Base-by-base conservation (phyloP, 2,888 invertebrate genomes). In the Aporophyla lueneburgensis region DNA sequence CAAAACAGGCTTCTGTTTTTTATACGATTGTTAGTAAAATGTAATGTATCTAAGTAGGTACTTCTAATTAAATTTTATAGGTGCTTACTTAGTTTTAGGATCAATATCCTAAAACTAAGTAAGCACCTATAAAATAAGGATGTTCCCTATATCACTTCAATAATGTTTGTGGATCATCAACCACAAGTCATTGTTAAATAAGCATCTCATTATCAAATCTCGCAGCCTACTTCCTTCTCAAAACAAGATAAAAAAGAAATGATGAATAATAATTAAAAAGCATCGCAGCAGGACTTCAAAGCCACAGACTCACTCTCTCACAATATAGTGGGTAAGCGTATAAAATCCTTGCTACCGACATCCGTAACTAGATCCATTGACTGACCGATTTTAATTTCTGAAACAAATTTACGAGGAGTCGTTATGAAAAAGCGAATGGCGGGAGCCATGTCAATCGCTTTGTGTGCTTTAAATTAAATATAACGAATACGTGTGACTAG, bases 391-490 rank as follows among this genome's bases (percentile, higher is more conserved):
- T 91, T 91, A 90, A 92, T 91, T 88, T 91, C 87, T 89, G 90
- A 93, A 93, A 93, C 92, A 91, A 91, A 90, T 93, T 91, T 90
- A 92, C 91, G 90, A 92, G 91, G 86, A 89, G 80, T 92, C 90
- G 92, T 93, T 93, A 93, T 93, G 92, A 93, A 92, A 93, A 93
- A 93, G 92, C 91, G 92, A 92, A 93, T 89, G 90, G 89, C 92
- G 92, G 94, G 92, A 94, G 94, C 92, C 95, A 93, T 94, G 93
- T 94, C 93, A 94, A 94, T 94, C 93, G 95, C 93, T 92, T 96
- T 96, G 95, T 96, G 92, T 93, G 92, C 91, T 93, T 95, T 93
- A 95, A 95, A 96, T 96, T 95, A 96, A 96, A 95, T 95, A 95
- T 93, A 92, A 91, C 84, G 90, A 89, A 91, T 93, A 92, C 91